Evolutionary conservation across 2,113 vertebrate genomes (phyloP), one percentile per base, ranked within the genome.

Genomic region (Pyrgilauda ruficollis): DNA sequence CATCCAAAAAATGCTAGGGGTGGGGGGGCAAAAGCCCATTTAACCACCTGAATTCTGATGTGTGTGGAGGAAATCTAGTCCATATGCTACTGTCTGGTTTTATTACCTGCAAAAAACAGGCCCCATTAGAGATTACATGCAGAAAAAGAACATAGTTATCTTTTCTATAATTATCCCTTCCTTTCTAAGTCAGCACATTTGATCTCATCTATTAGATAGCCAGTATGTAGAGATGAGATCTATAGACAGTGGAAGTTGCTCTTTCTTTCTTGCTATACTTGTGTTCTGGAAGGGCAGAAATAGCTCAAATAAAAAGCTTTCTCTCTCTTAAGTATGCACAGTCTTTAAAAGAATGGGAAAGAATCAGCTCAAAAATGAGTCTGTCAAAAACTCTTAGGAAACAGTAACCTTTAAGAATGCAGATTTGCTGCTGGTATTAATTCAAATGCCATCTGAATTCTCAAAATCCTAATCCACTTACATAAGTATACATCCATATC

Each of bases 321-420:
- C 44, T 84, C 18, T 44, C 75, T 47, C 30, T 39, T 76, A 50
- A 52, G n/a, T 63, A 61, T 47, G 58, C 69, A 74, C 18, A 84
- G 35, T 53, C 35, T 39, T 62, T 93, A 70, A 83, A 86, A 91
- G 49, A 90, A 84, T 33, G 14, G 28, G 47, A 82, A 62, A 85
- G n/a, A 82, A 96, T 47, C 35, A 31, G 67, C 39, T 84, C 94
- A 50, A 66, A 96, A 94, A 89, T 47, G 6, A 81, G 90, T 78
- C 35, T 4, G 1, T 39, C 90, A 74, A 93, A 96, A 95, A 19
- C 27, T 39, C 13, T 21, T 50, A 50, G 18, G 21, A 41, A 92
- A 27, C 5, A 33, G 31, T n/a, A 93, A 43, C n/a, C 28, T 78
- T 89, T 73, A 75, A 75, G 61, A 96, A 84, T 35, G n/a, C 6